Conservation (phyloP, 2,888 invertebrate species). For the Gisinianus flammeolus region DNA sequence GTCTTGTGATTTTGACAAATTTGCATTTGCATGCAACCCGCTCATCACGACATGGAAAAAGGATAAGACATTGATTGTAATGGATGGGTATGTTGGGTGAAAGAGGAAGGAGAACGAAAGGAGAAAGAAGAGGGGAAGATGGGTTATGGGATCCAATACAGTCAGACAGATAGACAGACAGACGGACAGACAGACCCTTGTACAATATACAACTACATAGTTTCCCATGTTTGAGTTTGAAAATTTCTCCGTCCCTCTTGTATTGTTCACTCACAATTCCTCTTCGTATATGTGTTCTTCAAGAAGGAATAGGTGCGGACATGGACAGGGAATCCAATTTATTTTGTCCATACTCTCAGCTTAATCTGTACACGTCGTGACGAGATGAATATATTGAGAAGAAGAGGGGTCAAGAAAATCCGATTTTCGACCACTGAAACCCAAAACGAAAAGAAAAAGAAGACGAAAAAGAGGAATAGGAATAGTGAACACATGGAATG, state of each 20-base stretch:
- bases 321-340: slow-evolving; percentile 55
- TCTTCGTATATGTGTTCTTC: neutral
- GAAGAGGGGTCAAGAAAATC: slow-evolving; percentile 56
- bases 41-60: slow-evolving; percentile 29
- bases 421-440: slow-evolving; percentile 40
- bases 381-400: slow-evolving; percentile 58
- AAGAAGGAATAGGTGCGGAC: neutral
- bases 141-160: no score
- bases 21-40: slow-evolving; percentile 40
- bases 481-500: neutral
- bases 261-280: neutral
- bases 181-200: no score
- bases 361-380: slow-evolving; percentile 58
- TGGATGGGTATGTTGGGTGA: slow-evolving; percentile 28
- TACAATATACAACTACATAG: neutral
- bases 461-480: neutral
- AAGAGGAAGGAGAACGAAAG: slow-evolving; percentile 5
- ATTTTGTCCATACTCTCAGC: slow-evolving; percentile 56
- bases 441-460: slow-evolving; percentile 8
- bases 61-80: slow-evolving; percentile 40
- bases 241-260: neutral
- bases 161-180: no score
- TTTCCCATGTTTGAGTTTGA: neutral
- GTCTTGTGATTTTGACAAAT: slow-evolving; percentile 41
- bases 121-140: neutral